Base-by-base conservation (phyloP, 2,888 invertebrate genomes). In the Lasiommata megera region DNA sequence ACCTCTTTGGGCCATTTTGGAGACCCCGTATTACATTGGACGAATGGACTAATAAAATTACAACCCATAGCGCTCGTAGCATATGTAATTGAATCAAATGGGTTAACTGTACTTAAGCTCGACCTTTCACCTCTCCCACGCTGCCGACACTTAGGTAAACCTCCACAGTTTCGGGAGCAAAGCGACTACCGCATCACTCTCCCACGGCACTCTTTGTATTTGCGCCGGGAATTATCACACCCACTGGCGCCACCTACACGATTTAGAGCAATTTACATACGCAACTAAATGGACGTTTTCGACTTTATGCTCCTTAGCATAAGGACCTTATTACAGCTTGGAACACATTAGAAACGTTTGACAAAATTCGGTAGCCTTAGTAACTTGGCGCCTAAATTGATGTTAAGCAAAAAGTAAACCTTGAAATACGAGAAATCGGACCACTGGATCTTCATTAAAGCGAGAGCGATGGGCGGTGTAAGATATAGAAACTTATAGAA, bases 51-150 rank as follows among this genome's bases (percentile, higher is more conserved):
- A n/a, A n/a, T n/a, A n/a, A n/a, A n/a, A n/a, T n/a, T n/a, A n/a
- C n/a, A n/a, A n/a, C n/a, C n/a, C n/a, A n/a, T n/a, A n/a, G n/a
- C n/a, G n/a, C n/a, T n/a, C n/a, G n/a, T n/a, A n/a, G 16, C 29
- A 46, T 34, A 47, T 7, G 31, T 47, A 34, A 34, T 31, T 34
- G 31, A 34, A 34, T 47, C 47, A 31, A 51, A 51, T 38, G 38
- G 38, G 14, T 38, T 38, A 38, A 28, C 29, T 38, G 28, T 34
- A 47, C 12, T 36, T 16, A n/a, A 38, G 50, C 12, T 66, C 74
- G 80, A 88, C 87, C 88, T 86, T 81, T 88, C 79, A 85, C 85
- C 87, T 87, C 78, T 88, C 88, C 87, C 88, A 88, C 87, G 86
- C 80, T 69, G 70, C 76, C 81, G 82, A 18, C 82, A 80, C 77